These are phyloP conservation scores for Latrodectus hesperus DNA, from an alignment of 2,888 invertebrate species.

Conservation along the genomic window DNA sequence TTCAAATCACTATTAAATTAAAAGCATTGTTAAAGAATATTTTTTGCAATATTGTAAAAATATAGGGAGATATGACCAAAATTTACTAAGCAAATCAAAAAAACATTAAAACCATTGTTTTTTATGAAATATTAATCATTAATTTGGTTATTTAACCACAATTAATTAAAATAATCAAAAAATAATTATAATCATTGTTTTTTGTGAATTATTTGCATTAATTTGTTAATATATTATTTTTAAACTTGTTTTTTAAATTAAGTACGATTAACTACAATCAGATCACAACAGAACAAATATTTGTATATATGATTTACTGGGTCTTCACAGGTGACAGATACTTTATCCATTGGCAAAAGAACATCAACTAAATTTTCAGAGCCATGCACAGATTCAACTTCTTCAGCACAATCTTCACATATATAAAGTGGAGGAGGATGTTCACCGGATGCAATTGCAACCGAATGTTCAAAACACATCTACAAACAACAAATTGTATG, in stretches of 20 bases:
- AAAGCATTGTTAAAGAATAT: no score
- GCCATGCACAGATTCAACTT: conserved; percentile 75
- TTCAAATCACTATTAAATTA: no score
- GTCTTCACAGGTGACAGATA: conserved; percentile 96
- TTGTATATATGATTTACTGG: conserved; percentile 79
- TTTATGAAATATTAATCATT: no score
- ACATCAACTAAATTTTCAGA: conserved; percentile 80
- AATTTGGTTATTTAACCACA: no score
- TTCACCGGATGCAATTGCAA: conserved; percentile 80
- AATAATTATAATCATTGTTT: no score
- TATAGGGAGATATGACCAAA: no score
- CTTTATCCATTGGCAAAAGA: conserved; percentile 91
- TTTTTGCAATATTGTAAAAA: no score
- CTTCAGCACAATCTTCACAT: conserved; percentile 92
- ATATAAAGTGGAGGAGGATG: conserved; percentile 94
- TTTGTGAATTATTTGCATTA: no score
- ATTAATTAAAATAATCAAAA: no score
- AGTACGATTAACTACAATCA: background rate
- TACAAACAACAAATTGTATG: conserved; percentile 74
- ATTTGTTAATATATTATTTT: background rate
- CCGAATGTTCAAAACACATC: conserved; percentile 94
- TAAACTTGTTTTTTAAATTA: background rate
- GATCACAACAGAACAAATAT: no score
- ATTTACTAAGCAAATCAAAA: no score
- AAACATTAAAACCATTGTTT: no score